phyloP scores from a whole-genome alignment of 2,888 invertebrate genomes.

The Eudiplozoon nipponicum region DNA sequence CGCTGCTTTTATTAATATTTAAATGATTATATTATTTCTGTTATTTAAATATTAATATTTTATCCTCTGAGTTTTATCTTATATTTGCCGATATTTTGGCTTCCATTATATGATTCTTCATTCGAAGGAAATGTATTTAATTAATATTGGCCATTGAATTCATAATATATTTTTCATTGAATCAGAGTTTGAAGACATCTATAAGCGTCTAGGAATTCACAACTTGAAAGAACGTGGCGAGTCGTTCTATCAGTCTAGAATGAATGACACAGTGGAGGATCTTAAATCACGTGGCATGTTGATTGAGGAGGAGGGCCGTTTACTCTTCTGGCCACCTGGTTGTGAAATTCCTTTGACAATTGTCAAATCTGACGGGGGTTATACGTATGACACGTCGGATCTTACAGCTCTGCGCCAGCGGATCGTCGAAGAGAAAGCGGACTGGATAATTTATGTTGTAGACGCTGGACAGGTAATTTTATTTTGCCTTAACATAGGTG shows the following conservation, averaged over 20 bases:
- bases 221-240: slow-evolving; percentile 54
- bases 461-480: slow-evolving; percentile 49
- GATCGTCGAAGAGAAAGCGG: slow-evolving; percentile 38
- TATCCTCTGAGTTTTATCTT: too few relatives aligned
- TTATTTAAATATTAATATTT: too few relatives aligned
- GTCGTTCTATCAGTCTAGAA: slow-evolving; percentile 70
- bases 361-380: slow-evolving; percentile 76
- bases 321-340: slow-evolving; percentile 31
- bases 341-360: slow-evolving; percentile 47
- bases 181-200: slow-evolving; percentile 55
- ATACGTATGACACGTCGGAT: slow-evolving; percentile 87
- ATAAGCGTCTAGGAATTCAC: slow-evolving; percentile 45
- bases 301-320: slow-evolving; percentile 33
- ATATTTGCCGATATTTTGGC: too few relatives aligned
- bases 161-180: slow-evolving; percentile 16
- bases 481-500: too few relatives aligned
- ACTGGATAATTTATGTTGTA: slow-evolving; percentile 64
- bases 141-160: neutral
- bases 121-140: too few relatives aligned
- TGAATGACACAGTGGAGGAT: slow-evolving; percentile 45
- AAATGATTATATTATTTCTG: too few relatives aligned
- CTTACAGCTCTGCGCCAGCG: slow-evolving; percentile 54
- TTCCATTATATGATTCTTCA: too few relatives aligned
- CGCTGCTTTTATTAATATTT: too few relatives aligned
- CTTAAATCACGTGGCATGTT: slow-evolving; percentile 35